Percentiles rank a stretch among this genome's conserved stretches.
phyloP scores from a whole-genome alignment of 2,113 vertebrate genomes.

The Anolis sagrei region DNA sequence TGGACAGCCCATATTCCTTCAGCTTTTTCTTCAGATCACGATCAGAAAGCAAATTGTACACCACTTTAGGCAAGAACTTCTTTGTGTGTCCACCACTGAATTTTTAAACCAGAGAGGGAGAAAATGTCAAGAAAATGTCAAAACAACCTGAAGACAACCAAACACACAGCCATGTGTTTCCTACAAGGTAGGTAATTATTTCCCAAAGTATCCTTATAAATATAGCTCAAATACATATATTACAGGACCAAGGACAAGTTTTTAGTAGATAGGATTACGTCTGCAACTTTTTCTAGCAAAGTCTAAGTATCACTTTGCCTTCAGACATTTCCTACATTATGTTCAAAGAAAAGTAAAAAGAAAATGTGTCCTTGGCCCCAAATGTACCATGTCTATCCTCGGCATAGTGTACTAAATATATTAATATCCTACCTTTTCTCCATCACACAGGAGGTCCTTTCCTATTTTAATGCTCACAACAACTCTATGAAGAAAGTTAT shows the following conservation, averaged over 20 bases:
- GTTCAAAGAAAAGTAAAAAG: background rate
- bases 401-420: background rate
- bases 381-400: background rate
- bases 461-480: background rate
- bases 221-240: background rate
- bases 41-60: constrained; percentile 90
- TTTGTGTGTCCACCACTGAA: constrained; percentile 78
- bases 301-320: background rate
- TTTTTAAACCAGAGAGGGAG: background rate
- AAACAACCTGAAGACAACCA: background rate
- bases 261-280: background rate
- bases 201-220: background rate
- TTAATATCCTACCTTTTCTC: background rate
- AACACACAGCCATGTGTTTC: background rate
- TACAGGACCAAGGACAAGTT: background rate
- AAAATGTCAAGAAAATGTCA: background rate
- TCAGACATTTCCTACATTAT: background rate
- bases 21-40: constrained; percentile 88
- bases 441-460: background rate
- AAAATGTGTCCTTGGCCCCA: too few relatives aligned
- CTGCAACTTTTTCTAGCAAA: background rate
- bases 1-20: constrained; percentile 83
- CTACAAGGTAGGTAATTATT: background rate
- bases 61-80: constrained; percentile 86
- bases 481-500: background rate